Evolutionary conservation across 2,113 vertebrate genomes (phyloP).

Genomic region (Oreochromis tanganicae): DNA sequence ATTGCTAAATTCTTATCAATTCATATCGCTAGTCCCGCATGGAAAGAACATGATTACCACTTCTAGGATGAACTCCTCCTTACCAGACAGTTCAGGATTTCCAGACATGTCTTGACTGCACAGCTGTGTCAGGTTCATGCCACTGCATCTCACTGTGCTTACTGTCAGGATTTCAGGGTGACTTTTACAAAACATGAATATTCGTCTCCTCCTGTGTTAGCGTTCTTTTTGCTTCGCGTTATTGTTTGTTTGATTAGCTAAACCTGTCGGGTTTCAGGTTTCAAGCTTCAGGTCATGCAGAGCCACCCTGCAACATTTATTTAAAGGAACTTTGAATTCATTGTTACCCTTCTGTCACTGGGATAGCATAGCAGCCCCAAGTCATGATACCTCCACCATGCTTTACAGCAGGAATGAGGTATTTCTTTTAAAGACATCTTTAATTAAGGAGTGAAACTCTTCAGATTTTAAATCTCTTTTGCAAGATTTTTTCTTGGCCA

Average conservation of each 20-base stretch:
- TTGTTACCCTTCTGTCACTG: background rate
- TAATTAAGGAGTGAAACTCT: background rate
- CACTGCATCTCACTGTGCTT: background rate
- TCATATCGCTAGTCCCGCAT: accelerated
- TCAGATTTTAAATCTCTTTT: background rate
- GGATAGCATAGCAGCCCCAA: background rate
- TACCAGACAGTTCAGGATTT: background rate
- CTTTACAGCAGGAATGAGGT: background rate
- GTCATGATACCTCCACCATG: background rate
- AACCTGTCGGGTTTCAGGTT: background rate
- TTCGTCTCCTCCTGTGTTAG: background rate
- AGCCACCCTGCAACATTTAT: background rate
- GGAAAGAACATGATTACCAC: background rate
- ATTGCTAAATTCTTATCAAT: background rate
- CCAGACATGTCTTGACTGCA: background rate
- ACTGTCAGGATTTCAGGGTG: background rate
- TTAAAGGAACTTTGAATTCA: background rate
- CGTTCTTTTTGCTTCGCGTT: background rate
- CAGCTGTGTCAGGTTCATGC: background rate
- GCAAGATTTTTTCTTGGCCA: background rate
- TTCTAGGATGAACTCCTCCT: background rate
- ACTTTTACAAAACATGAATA: background rate
- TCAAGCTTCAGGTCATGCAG: background rate
- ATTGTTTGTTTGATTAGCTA: background rate
- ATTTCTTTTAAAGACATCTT: background rate